Evolutionary conservation across 1,140 invertebrate genomes (phyloP), one percentile per base, ranked within the genome.

Genomic region (Drosophila ercepeae): DNA sequence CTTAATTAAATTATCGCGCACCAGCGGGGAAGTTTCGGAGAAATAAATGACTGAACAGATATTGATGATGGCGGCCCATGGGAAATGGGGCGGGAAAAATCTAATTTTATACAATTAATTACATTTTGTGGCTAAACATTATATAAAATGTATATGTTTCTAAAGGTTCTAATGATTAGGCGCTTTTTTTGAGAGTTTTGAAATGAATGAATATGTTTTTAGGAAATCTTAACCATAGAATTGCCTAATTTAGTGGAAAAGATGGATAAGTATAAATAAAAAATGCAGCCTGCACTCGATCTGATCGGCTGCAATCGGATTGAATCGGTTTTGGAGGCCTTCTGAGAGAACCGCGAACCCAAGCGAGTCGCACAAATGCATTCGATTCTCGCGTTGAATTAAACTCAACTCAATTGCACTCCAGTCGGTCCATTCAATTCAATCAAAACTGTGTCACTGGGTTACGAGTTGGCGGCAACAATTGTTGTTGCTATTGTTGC

Each of bases 361-460:
- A n/a, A n/a, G 21, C 36, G 21, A 36, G 45, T 21, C 49, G 57
- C 27, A 53, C 60, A 68, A 61, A 53, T 55, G 39, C 57, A 73
- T 65, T 57, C 36, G 18, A 50, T n/a, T n/a, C 14, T 14, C 25
- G 11, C 27, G 18, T 45, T 21, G 44, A 48, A 25, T 7, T 32
- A 7, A 49, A 42, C 7, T 19, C 21, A 34, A 21, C n/a, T 58
- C 61, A 53, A 21, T 52, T 59, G 21, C 29, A 59, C 13, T 63
- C 25, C 21, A 41, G 9, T 14, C 36, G 8, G 29, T 32, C 25
- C 39, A 69, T 46, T 44, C 34, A 58, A 58, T 49, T 67, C 68
- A 72, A 41, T 64, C 49, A 52, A 79, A 83, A 79, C 64, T 84
- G 79, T 84, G 79, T 84, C 79, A 83, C 52, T 82, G 68, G 78